Evolutionary conservation across 2,888 invertebrate genomes (phyloP).

Genomic region (Pycnomerus fuliginosus): DNA sequence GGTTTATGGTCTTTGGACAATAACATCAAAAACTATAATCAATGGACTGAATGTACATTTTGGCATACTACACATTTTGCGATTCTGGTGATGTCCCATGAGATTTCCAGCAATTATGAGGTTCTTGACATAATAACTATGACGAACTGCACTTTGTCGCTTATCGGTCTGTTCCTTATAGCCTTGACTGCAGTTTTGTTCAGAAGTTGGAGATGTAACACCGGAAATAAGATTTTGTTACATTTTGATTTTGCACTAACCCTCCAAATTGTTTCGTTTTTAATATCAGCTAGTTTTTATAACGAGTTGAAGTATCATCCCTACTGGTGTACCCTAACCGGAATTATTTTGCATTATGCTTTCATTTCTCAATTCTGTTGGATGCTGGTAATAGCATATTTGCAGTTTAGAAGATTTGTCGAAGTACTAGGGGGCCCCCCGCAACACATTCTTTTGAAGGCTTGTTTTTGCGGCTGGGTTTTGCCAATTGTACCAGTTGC

Average conservation of each 20-base stretch:
- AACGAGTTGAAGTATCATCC: slow-evolving; percentile 34
- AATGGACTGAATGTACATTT: no score
- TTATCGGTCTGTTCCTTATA: slow-evolving; percentile 56
- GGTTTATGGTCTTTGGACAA: no score
- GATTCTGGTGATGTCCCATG: slow-evolving; percentile 6
- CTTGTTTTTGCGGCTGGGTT: slow-evolving; percentile 66
- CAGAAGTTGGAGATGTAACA: slow-evolving; percentile 59
- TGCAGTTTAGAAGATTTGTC: slow-evolving; percentile 67
- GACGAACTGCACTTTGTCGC: slow-evolving; percentile 57
- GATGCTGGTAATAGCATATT: slow-evolving; percentile 70
- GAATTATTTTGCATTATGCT: slow-evolving; percentile 66
- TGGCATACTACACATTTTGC: slow-evolving; percentile 62
- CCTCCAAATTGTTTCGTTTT: slow-evolving; percentile 46
- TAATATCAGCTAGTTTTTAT: slow-evolving; percentile 34
- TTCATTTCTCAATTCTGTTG: slow-evolving; percentile 68
- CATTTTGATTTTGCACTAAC: slow-evolving; percentile 43
- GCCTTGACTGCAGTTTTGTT: slow-evolving; percentile 58
- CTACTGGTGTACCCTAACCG: slow-evolving; percentile 58
- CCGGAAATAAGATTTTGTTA: slow-evolving; percentile 46
- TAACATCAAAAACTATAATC: no score
- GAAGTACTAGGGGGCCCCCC: slow-evolving; percentile 62
- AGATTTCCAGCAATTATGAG: slow-evolving; percentile 1
- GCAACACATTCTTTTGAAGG: slow-evolving; percentile 55
- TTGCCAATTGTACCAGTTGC: slow-evolving; percentile 58
- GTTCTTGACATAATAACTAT: slow-evolving; percentile 55